Conservation (phyloP, 2,888 invertebrate genomes). For the Thumatha senex region DNA sequence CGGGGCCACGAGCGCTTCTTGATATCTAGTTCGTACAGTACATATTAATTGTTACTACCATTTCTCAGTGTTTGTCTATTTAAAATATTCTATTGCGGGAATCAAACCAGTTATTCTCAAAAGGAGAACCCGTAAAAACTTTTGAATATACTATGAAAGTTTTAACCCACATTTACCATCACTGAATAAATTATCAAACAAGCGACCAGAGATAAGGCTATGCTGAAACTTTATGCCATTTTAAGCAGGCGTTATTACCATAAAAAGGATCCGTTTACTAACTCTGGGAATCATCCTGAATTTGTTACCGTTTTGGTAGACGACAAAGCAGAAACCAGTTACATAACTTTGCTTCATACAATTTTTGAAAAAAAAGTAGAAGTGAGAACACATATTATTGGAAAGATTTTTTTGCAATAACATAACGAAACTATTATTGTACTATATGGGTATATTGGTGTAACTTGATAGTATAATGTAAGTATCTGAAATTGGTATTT, state of each 20-base stretch:
- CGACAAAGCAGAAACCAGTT: constrained; percentile 12
- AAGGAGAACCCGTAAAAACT: constrained; percentile 10
- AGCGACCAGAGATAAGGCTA: constrained; percentile 44
- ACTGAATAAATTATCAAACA: constrained; percentile 53
- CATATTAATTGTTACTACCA: too few species aligned
- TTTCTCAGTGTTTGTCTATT: neutral
- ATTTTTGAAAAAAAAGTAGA: too few species aligned
- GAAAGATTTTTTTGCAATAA: too few species aligned
- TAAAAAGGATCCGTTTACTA: constrained; percentile 44
- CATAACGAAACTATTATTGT: too few species aligned
- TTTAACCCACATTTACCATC: constrained; percentile 33
- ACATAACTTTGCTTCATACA: too few species aligned
- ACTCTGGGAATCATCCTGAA: constrained; percentile 42
- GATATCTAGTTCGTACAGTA: too few species aligned
- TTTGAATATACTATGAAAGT: constrained; percentile 21
- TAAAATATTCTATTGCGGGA: constrained; percentile 8
- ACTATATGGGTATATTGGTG: too few species aligned
- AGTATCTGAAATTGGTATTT: too few species aligned
- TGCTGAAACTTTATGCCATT: constrained; percentile 51
- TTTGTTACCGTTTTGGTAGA: constrained; percentile 23
- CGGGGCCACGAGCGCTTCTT: too few species aligned
- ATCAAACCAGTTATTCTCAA: constrained; percentile 7
- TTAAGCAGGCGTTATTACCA: constrained; percentile 46
- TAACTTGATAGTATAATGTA: too few species aligned
- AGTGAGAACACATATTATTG: too few species aligned